These are phyloP conservation scores for Watersipora subatra DNA, from an alignment of 1,140 invertebrate species.

Conservation along the genomic window DNA sequence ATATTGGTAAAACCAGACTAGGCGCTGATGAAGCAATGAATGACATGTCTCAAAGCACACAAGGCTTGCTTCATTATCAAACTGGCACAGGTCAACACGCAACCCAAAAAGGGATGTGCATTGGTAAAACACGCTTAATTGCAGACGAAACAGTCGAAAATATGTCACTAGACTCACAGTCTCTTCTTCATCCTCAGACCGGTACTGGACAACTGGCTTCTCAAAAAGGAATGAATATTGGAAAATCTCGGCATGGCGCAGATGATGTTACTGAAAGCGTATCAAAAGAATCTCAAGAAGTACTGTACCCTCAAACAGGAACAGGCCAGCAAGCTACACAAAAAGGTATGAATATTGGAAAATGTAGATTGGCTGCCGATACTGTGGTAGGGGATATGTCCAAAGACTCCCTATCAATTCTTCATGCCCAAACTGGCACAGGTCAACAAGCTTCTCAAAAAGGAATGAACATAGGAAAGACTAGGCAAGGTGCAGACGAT, in stretches of 20 bases:
- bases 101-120: background rate
- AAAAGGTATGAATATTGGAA: conserved; percentile 68
- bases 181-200: conserved; percentile 52
- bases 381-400: too few species aligned
- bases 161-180: background rate
- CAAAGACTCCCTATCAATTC: too few species aligned
- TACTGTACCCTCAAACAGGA: background rate
- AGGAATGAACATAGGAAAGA: background rate
- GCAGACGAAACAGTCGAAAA: background rate
- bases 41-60: background rate
- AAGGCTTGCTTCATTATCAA: background rate
- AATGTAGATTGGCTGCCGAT: conserved; percentile 24
- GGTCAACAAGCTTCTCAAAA: background rate
- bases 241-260: conserved; percentile 28
- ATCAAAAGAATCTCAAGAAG: background rate
- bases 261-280: conserved; percentile 14
- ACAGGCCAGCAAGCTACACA: conserved; percentile 56
- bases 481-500: background rate
- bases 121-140: background rate
- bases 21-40: background rate
- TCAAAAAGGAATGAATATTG: conserved; percentile 32
- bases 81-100: background rate
- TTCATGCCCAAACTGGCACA: background rate
- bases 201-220: conserved; percentile 69
- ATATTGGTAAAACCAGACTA: background rate